A percentile compares a stretch with the other conserved stretches of the same genome.
These are phyloP conservation scores for Halichondria panicea DNA, from an alignment of 37 sponge, comb jelly and placozoan genomes.

Conservation along the genomic window DNA sequence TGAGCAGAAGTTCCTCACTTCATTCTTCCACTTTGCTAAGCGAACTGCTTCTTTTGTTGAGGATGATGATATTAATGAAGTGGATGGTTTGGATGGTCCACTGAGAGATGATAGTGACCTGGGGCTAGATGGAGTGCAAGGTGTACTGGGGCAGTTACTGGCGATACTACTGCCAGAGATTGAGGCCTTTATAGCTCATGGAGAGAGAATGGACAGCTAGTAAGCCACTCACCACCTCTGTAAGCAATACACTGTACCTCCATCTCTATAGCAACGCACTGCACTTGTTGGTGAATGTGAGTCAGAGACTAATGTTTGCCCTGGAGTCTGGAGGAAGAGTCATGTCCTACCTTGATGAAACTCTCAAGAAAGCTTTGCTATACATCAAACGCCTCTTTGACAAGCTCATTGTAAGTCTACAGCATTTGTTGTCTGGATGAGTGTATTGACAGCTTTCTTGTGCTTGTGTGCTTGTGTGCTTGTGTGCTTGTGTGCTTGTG, in stretches of 20 bases:
- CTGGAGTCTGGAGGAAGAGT: conserved; percentile 34
- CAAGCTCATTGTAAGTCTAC: conserved; percentile 66
- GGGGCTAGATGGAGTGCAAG: conserved; percentile 13
- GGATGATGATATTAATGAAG: background rate
- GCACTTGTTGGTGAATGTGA: conserved; percentile 65
- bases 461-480: background rate
- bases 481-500: background rate
- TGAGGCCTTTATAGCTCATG: conserved; percentile 72
- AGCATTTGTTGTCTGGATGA: background rate
- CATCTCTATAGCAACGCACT: conserved; percentile 70
- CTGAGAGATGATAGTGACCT: background rate
- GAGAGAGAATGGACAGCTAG: conserved; percentile 80
- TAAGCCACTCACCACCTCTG: conserved; percentile 32
- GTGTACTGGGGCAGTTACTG: conserved; percentile 68
- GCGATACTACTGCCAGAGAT: conserved; percentile 64
- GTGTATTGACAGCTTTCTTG: too few relatives aligned
- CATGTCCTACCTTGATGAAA: conserved; percentile 59
- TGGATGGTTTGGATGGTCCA: conserved; percentile 5
- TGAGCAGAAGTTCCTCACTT: conserved; percentile 72
- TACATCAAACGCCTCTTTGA: conserved; percentile 75
- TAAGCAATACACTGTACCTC: background rate
- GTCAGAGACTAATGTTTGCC: conserved; percentile 56
- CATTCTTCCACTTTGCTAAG: conserved; percentile 77
- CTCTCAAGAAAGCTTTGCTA: conserved; percentile 53
- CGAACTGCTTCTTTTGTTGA: too few relatives aligned